These are phyloP conservation scores for Aelia acuminata DNA, from an alignment of 2,888 invertebrate genomes.

Conservation along the genomic window DNA sequence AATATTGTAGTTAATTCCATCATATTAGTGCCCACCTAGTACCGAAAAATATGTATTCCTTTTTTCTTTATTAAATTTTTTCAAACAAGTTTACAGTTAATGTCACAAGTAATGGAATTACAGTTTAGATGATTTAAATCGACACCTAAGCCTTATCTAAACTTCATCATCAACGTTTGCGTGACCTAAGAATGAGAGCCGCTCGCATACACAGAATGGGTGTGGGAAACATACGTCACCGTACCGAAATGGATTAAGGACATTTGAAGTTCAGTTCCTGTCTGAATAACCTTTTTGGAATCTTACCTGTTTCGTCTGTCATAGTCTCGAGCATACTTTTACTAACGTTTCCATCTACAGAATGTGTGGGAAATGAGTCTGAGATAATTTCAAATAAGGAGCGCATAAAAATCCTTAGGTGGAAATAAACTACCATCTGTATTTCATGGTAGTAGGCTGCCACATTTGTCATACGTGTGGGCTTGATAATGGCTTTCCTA, in stretches of 20 bases:
- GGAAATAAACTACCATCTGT: background rate
- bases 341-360: background rate
- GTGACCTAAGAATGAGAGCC: background rate
- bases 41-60: no score
- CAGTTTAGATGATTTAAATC: background rate
- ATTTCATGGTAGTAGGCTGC: background rate
- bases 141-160: background rate
- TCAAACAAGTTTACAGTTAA: background rate
- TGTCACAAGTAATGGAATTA: background rate
- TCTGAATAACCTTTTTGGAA: constrained; percentile 30
- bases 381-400: background rate
- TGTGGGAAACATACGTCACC: constrained; percentile 17
- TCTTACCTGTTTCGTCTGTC: background rate
- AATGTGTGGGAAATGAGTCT: background rate
- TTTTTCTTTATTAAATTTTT: no score
- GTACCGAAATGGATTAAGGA: constrained; percentile 24
- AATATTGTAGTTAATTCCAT: no score
- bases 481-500: background rate
- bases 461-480: background rate
- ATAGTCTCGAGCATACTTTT: background rate
- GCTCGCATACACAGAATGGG: background rate
- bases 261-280: constrained; percentile 29
- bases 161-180: background rate
- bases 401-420: background rate
- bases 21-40: no score